Base-by-base conservation (phyloP, 2,797 vertebrate species). In the Micropoecilia bifurca region DNA sequence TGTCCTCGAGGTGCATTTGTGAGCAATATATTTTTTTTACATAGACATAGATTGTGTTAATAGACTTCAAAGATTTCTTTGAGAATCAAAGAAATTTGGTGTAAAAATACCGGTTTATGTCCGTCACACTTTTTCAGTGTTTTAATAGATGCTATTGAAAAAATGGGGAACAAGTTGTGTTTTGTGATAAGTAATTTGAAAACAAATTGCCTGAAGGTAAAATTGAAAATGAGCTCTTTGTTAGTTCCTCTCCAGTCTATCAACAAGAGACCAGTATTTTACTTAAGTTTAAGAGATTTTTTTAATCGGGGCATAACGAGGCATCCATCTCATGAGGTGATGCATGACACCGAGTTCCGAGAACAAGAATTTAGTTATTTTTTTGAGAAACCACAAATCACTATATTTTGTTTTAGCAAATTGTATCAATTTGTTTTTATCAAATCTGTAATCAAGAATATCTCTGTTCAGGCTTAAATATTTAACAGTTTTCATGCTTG, bases 101-200 rank as follows among this genome's bases (percentile, higher is more conserved):
- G 28, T 61, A 61, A 61, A 61, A 33, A 61, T 33, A 18, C 59
- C 28, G 30, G 4, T 61, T 30, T 66, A 39, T 66, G 36, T 39
- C 63, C 25, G 18, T 39, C 63, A 68, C 36, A 22, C 36, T 68
- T 68, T 68, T 68, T 39, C 7, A 6, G 20, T 68, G 10, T 68
- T 39, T 68, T 68, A 7, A 68, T 22, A 66, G 18, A 66, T 39
- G 36, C 22, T 39, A 22, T 36, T 68, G 13, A 2, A 41, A 16
- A 68, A 68, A 41, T 22, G 28, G 36, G 20, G 20, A 68, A 68
- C 63, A 68, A 68, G 36, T 39, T 68, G 18, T 41, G 33, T 39
- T 68, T 68, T 61, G 33, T 68, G 63, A 39, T 41, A 41, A 68
- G 63, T 22, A 41, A 20, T 68, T 41, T 68, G 63, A 41, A 68